Evolutionary conservation across 2,113 vertebrate species (phyloP).

Genomic region (Pygoscelis adeliae): DNA sequence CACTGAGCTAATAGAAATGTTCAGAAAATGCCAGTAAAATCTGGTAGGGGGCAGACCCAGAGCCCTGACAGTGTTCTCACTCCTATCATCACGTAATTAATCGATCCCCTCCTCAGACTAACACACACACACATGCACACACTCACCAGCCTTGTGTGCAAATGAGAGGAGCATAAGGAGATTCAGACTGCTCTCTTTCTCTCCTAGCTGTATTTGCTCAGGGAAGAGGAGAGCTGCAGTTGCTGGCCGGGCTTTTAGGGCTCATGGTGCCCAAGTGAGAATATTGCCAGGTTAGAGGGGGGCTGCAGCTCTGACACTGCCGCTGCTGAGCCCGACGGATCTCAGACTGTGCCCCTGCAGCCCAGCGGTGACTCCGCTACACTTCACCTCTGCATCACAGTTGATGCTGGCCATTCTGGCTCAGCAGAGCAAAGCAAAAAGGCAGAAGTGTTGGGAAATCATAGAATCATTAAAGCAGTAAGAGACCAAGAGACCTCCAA

Average conservation of each 20-base stretch:
- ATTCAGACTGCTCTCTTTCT: background rate
- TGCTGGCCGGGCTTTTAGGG: background rate
- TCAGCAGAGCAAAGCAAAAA: background rate
- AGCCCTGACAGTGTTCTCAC: background rate
- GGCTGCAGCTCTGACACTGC: background rate
- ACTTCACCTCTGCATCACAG: rapidly evolving
- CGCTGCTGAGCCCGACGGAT: background rate
- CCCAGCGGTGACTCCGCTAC: rapidly evolving
- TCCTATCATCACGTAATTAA: background rate
- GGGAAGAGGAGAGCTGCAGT: background rate
- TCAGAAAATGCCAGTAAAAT: conserved; percentile 27
- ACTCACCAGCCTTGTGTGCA: background rate
- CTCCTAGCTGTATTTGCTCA: background rate
- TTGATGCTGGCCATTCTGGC: rapidly evolving
- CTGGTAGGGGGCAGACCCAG: background rate
- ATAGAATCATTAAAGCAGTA: too few species aligned
- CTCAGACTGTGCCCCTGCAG: background rate
- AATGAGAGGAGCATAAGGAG: background rate
- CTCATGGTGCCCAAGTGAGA: background rate
- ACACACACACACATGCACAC: background rate
- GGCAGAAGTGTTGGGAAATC: background rate
- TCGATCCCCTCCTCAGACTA: background rate
- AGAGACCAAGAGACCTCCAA: too few species aligned
- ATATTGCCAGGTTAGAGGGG: background rate
- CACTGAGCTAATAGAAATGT: background rate